phyloP scores from a whole-genome alignment of 2,888 invertebrate species.

The Conomelus anceps region DNA sequence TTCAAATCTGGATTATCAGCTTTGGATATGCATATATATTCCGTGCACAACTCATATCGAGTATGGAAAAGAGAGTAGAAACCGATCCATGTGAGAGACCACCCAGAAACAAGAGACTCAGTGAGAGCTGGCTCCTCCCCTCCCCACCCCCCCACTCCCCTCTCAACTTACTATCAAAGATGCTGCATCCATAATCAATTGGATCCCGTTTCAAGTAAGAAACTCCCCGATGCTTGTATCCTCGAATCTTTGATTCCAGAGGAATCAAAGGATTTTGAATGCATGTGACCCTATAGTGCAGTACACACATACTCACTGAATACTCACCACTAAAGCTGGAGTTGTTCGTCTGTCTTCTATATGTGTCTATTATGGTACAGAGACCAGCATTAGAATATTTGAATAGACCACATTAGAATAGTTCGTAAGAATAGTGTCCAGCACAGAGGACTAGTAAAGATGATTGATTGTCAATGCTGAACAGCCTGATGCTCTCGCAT shows the following conservation, averaged over 20 bases:
- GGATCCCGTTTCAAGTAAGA: background rate
- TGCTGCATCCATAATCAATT: background rate
- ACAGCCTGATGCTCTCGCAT: too few relatives aligned
- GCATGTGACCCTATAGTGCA: background rate
- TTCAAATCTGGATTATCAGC: background rate
- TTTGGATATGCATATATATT: background rate
- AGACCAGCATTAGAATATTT: too few relatives aligned
- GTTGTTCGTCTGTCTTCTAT: too few relatives aligned
- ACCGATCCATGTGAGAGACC: too few relatives aligned
- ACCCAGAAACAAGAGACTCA: background rate
- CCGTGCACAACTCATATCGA: background rate
- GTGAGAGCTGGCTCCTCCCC: background rate
- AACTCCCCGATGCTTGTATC: background rate
- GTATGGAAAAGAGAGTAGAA: background rate
- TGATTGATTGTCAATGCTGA: too few relatives aligned
- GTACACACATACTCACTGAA: background rate
- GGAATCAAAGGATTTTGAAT: background rate
- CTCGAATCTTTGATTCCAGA: background rate
- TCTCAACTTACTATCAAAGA: background rate
- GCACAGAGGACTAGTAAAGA: too few relatives aligned
- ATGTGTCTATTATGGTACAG: too few relatives aligned
- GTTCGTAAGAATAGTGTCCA: too few relatives aligned
- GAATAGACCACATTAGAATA: too few relatives aligned
- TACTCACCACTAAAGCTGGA: too few relatives aligned
- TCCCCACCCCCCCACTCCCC: background rate